A percentile compares a stretch with the other conserved stretches of the same genome.
Conservation (phyloP, 2,797 vertebrate species). For the Varecia variegata region DNA sequence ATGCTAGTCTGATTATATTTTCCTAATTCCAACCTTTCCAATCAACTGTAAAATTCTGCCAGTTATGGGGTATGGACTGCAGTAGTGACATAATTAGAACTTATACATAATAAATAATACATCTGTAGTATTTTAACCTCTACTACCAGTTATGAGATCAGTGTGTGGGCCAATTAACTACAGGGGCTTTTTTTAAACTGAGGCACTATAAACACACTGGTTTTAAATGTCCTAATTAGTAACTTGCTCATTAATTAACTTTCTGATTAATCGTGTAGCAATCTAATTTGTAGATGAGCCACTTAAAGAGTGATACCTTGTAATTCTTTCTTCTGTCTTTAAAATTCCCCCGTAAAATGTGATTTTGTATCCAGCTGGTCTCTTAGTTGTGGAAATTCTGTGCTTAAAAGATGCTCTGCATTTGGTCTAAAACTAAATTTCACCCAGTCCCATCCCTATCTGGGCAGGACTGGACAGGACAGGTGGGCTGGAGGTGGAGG, state of each 20-base stretch:
- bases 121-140: constrained; percentile 82
- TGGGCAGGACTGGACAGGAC: background rate
- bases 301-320: constrained; percentile 86
- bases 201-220: constrained; percentile 86
- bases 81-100: constrained; percentile 82
- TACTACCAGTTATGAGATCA: constrained; percentile 84
- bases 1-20: background rate
- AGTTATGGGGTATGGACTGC: constrained; percentile 76
- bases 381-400: constrained; percentile 42
- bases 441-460: background rate
- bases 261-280: constrained; percentile 89
- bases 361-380: constrained; percentile 61
- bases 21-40: constrained; percentile 70
- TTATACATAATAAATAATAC: constrained; percentile 85
- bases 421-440: constrained; percentile 52
- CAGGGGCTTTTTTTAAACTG: constrained; percentile 74
- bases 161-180: constrained; percentile 85
- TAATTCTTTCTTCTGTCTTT: constrained; percentile 84
- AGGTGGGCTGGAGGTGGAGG: background rate
- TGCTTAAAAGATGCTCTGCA: background rate
- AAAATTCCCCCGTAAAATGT: constrained; percentile 80
- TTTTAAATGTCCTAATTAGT: constrained; percentile 89
- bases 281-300: constrained; percentile 88
- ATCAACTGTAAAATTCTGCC: constrained; percentile 80
- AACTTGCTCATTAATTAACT: constrained; percentile 90